Evolutionary conservation across 2,888 invertebrate species (phyloP).

Genomic region (Drosophila neonasuta): DNA sequence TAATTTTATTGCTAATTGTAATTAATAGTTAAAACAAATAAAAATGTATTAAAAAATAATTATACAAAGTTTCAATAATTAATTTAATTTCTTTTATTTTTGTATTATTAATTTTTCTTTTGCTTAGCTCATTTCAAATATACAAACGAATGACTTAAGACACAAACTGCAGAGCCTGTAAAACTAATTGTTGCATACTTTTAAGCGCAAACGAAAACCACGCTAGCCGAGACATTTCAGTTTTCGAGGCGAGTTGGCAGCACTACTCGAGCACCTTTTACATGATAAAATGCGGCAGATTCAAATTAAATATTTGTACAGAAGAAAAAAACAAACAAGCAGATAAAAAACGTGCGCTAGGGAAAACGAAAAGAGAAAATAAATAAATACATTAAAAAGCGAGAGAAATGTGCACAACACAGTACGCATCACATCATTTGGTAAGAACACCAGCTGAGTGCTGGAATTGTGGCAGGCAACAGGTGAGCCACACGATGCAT

Average conservation of each 20-base stretch:
- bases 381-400: slow-evolving; percentile 3
- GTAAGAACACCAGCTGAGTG: slow-evolving; percentile 15
- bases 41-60: slow-evolving; percentile 18
- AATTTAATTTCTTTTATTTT: background rate
- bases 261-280: slow-evolving; percentile 3
- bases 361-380: slow-evolving; percentile 22
- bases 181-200: slow-evolving; percentile 46
- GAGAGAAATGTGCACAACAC: background rate
- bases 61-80: background rate
- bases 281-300: slow-evolving; percentile 28
- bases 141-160: slow-evolving; percentile 28
- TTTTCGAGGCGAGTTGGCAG: slow-evolving; percentile 33
- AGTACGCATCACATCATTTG: slow-evolving; percentile 8
- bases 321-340: slow-evolving; percentile 2
- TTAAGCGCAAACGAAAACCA: slow-evolving; percentile 5
- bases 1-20: slow-evolving; percentile 46
- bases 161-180: background rate
- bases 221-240: accelerated
- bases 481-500: slow-evolving; percentile 42
- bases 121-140: background rate
- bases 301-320: slow-evolving; percentile 49
- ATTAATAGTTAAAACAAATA: slow-evolving; percentile 31
- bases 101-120: background rate
- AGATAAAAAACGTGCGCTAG: slow-evolving; percentile 25
- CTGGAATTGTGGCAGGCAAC: slow-evolving; percentile 30